phyloP scores from a whole-genome alignment of 2,888 invertebrate species.

The Baccha elongata region DNA sequence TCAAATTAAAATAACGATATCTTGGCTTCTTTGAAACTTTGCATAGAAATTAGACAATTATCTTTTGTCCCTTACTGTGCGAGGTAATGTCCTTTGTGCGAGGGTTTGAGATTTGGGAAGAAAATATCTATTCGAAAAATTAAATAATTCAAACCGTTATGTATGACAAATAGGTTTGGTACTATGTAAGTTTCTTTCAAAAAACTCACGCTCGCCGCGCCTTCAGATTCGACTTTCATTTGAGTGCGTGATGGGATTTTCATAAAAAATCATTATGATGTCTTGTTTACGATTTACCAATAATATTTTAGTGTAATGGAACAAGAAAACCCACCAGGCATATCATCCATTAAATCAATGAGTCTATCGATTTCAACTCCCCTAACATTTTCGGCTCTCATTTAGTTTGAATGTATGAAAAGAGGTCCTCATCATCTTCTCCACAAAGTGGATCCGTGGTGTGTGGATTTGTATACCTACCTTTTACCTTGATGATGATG shows the following conservation, averaged over 20 bases:
- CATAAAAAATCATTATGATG: slow-evolving; percentile 61
- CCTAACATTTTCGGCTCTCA: slow-evolving; percentile 10
- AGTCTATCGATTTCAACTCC: slow-evolving; percentile 58
- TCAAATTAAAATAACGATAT: too few species aligned
- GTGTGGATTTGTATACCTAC: background rate
- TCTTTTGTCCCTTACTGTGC: background rate
- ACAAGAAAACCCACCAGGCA: slow-evolving; percentile 26
- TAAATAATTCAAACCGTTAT: slow-evolving; percentile 68
- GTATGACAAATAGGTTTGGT: slow-evolving; percentile 66
- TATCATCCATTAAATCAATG: slow-evolving; percentile 64
- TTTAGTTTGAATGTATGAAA: slow-evolving; percentile 41
- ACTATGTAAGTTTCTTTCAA: too few species aligned
- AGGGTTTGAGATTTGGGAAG: slow-evolving; percentile 30
- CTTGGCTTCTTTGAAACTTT: too few species aligned
- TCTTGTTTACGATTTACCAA: slow-evolving; percentile 57
- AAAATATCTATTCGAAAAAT: slow-evolving; percentile 59
- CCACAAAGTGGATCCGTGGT: slow-evolving; percentile 21
- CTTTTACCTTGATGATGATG: slow-evolving; percentile 51
- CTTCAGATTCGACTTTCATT: slow-evolving; percentile 63
- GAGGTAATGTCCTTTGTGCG: background rate
- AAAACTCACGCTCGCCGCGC: slow-evolving; percentile 52
- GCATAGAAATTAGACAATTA: too few species aligned
- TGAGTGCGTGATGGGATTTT: slow-evolving; percentile 59
- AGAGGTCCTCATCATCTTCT: slow-evolving; percentile 35
- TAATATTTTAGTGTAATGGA: slow-evolving; percentile 40